Percentiles rank a stretch among this genome's conserved stretches.
phyloP scores from a whole-genome alignment of 2,113 vertebrate species.

The Scalopus aquaticus region DNA sequence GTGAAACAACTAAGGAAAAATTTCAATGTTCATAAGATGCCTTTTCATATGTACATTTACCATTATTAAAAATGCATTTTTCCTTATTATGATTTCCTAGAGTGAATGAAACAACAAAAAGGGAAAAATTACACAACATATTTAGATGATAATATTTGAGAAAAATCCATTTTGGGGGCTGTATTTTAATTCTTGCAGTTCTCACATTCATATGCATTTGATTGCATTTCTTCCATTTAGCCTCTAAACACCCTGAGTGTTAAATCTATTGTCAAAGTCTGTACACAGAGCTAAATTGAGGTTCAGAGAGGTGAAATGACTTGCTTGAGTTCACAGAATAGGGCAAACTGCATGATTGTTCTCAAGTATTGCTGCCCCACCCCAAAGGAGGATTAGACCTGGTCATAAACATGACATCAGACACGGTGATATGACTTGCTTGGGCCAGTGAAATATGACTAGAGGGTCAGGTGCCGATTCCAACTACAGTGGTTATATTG shows the following conservation, averaged over 20 bases:
- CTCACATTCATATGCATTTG: background rate
- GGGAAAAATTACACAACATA: background rate
- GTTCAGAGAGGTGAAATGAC: background rate
- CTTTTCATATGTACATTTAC: background rate
- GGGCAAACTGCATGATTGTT: background rate
- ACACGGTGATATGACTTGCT: background rate
- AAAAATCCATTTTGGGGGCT: background rate
- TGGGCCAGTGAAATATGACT: background rate
- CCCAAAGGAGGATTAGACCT: background rate
- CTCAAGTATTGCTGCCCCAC: background rate
- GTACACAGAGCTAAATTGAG: background rate
- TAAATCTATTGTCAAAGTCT: background rate
- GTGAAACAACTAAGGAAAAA: background rate
- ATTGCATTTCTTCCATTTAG: background rate
- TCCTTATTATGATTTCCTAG: background rate
- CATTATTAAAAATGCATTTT: background rate
- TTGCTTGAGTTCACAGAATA: background rate
- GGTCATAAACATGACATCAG: background rate
- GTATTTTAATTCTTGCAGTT: background rate
- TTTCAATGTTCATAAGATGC: background rate
- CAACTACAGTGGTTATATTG: background rate
- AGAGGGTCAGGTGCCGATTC: background rate
- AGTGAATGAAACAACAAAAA: slow-evolving; percentile 5
- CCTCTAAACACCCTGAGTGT: background rate
- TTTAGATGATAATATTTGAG: background rate